Conservation (phyloP, 2,797 vertebrate genomes). For the Intellagama lesueurii region DNA sequence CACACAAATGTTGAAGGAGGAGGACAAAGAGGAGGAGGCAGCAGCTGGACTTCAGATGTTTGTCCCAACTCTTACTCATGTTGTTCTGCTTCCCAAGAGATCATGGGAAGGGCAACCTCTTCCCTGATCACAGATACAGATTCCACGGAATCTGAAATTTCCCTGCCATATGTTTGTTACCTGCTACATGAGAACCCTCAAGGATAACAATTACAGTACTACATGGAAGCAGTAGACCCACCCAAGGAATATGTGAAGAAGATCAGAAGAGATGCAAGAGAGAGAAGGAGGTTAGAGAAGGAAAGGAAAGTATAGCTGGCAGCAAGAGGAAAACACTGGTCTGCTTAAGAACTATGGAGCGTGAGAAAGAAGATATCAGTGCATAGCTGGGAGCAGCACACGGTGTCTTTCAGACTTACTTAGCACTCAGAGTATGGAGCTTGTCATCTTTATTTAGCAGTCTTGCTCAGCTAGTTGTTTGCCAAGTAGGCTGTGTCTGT, state of each 20-base stretch:
- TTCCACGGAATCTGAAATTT: not conserved
- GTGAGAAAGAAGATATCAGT: not conserved
- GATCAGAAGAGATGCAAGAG: not conserved
- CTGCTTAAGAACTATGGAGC: not conserved
- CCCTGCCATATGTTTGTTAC: not conserved
- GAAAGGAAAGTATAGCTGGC: not conserved
- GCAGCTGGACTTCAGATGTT: no score
- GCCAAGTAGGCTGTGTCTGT: not conserved
- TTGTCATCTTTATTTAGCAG: conserved; percentile 16
- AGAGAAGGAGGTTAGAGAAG: not conserved
- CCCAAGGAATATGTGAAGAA: not conserved
- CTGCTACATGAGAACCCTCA: not conserved
- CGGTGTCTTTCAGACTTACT: not conserved
- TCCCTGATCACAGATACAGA: not conserved
- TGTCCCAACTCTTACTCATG: not conserved
- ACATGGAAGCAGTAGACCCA: not conserved
- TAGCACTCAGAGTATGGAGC: not conserved
- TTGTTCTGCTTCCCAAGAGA: not conserved
- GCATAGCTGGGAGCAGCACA: not conserved
- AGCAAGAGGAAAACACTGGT: not conserved
- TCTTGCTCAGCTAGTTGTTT: not conserved
- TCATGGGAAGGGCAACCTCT: not conserved
- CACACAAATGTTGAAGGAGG: no score
- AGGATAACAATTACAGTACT: not conserved
- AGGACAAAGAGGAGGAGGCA: no score